A percentile compares a stretch with the other conserved stretches of the same genome.
Conservation (phyloP, 2,888 invertebrate genomes). For the Halictus ligatus region DNA sequence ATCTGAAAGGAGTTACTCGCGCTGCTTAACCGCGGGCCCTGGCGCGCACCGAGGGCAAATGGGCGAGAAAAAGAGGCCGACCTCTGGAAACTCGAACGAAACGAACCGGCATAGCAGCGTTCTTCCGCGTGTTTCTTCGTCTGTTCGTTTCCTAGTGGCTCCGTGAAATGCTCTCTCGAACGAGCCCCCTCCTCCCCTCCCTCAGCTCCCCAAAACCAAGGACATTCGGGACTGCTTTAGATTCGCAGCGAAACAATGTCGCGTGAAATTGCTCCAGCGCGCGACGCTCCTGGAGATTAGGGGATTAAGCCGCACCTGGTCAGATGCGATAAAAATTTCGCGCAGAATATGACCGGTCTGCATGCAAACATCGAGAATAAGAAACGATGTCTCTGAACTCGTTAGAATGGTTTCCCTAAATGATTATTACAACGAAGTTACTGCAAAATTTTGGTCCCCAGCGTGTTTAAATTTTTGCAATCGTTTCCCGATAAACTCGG, state of each 20-base stretch:
- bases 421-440: background rate
- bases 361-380: background rate
- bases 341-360: background rate
- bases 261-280: background rate
- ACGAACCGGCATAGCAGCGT: background rate
- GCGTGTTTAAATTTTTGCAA: background rate
- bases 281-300: background rate
- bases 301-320: conserved; percentile 21
- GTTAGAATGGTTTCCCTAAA: background rate
- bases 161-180: background rate
- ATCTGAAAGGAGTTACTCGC: conserved; percentile 8
- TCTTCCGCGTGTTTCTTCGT: conserved; percentile 14
- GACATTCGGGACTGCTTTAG: conserved; percentile 5
- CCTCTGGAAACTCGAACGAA: conserved; percentile 26
- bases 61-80: background rate
- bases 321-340: background rate
- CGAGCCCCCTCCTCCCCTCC: background rate
- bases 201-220: background rate
- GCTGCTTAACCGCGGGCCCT: conserved; percentile 7
- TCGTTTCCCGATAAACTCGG: too few relatives aligned
- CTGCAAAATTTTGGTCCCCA: too few relatives aligned
- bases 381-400: background rate
- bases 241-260: conserved; percentile 6
- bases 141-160: conserved; percentile 1
- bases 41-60: conserved; percentile 13